These are phyloP conservation scores for Nannoperca australis DNA, from an alignment of 2,797 vertebrate species.

Conservation along the genomic window DNA sequence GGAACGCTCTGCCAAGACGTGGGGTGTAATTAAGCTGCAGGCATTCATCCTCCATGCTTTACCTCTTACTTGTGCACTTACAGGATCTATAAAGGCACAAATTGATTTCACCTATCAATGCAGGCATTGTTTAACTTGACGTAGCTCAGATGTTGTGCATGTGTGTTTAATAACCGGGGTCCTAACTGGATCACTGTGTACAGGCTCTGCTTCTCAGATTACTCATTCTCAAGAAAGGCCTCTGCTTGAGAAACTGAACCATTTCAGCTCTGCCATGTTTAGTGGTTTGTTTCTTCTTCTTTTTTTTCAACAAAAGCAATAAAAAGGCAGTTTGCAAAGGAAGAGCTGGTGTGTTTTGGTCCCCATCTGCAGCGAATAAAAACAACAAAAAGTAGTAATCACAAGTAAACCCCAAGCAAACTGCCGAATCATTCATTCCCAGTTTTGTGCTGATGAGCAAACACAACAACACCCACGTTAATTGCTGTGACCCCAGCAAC, in stretches of 20 bases:
- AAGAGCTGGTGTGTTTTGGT: constrained; percentile 37
- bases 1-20: constrained; percentile 63
- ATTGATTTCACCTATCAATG: constrained; percentile 85
- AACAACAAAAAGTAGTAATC: constrained; percentile 75
- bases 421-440: constrained; percentile 79
- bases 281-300: constrained; percentile 8
- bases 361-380: constrained; percentile 48
- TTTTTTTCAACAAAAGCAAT: constrained; percentile 17
- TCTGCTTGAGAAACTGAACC: constrained; percentile 44
- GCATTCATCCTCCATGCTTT: constrained; percentile 51
- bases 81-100: constrained; percentile 83
- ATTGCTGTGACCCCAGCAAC: constrained; percentile 85
- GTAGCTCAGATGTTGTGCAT: constrained; percentile 80
- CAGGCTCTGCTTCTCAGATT: constrained; percentile 75
- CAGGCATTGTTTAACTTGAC: constrained; percentile 82
- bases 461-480: constrained; percentile 82
- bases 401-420: constrained; percentile 74
- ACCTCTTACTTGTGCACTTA: constrained; percentile 67
- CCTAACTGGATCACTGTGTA: constrained; percentile 66
- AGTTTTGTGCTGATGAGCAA: constrained; percentile 83
- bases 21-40: constrained; percentile 77
- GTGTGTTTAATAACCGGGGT: constrained; percentile 82
- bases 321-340: constrained; percentile 48
- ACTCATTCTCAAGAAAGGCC: constrained; percentile 60
- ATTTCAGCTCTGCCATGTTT: constrained; percentile 34